Conservation (phyloP, 2,797 vertebrate genomes). For the Centroberyx gerrardi region DNA sequence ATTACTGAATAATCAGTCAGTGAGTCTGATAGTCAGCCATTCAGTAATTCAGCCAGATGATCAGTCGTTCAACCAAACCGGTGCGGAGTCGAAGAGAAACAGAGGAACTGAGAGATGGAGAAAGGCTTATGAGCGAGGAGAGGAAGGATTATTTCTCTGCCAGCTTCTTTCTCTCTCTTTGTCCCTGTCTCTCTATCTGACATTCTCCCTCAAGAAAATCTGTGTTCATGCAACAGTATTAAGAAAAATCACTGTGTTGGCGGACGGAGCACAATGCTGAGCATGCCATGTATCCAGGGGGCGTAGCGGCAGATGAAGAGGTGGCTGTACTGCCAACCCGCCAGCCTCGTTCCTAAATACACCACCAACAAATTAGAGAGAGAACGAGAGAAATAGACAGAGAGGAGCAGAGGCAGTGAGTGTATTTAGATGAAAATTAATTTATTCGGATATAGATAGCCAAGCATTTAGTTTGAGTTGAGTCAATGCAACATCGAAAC, state of each 20-base stretch:
- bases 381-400: not conserved
- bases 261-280: conserved; percentile 41
- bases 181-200: conserved; percentile 36
- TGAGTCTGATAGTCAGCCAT: too few relatives aligned
- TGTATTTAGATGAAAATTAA: conserved; percentile 8
- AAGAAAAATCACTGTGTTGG: conserved; percentile 42
- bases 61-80: not conserved
- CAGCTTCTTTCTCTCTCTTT: conserved; percentile 42
- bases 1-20: conserved; percentile 15
- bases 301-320: conserved; percentile 58
- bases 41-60: not conserved
- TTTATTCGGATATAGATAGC: too few relatives aligned
- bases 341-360: conserved; percentile 27
- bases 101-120: conserved; percentile 4
- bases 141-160: conserved; percentile 38
- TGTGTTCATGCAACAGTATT: conserved; percentile 57
- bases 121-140: conserved; percentile 32
- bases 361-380: conserved; percentile 30
- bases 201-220: conserved; percentile 39
- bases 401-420: not conserved
- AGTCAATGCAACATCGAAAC: not conserved
- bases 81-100: not conserved
- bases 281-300: conserved; percentile 30
- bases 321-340: conserved; percentile 39
- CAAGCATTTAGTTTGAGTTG: too few relatives aligned